phyloP scores from a whole-genome alignment of 2,888 invertebrate species.

The Automeris io region DNA sequence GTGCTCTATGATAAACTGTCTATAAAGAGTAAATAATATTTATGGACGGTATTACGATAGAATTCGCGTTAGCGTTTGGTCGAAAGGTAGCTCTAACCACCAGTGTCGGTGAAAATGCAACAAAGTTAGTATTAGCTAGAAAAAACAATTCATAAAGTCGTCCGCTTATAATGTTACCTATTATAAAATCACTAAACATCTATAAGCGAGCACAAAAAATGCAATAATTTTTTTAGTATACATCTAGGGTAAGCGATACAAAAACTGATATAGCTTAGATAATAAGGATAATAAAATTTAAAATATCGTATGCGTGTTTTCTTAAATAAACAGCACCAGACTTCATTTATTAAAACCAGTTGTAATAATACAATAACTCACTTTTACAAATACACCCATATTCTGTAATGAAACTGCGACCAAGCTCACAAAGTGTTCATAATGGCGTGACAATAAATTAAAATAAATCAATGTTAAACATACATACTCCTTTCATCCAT shows the following conservation, averaged over 20 bases:
- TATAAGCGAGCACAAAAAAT: background rate
- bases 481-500: too few species aligned
- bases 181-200: background rate
- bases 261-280: background rate
- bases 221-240: background rate
- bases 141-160: background rate
- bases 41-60: background rate
- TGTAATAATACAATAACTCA: too few species aligned
- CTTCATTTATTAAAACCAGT: too few species aligned
- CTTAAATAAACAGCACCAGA: too few species aligned
- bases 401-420: too few species aligned
- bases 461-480: too few species aligned
- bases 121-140: too few species aligned
- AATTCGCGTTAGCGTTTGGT: background rate
- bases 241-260: background rate
- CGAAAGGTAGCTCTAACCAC: background rate
- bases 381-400: too few species aligned
- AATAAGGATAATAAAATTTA: background rate
- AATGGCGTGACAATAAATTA: too few species aligned
- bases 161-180: background rate
- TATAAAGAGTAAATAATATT: background rate
- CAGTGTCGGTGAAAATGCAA: too few species aligned
- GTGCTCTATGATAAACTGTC: too few species aligned
- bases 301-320: background rate
- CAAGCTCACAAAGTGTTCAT: too few species aligned